Conservation (phyloP, 2,797 vertebrate genomes). For the Melanotaenia maccullochi region DNA sequence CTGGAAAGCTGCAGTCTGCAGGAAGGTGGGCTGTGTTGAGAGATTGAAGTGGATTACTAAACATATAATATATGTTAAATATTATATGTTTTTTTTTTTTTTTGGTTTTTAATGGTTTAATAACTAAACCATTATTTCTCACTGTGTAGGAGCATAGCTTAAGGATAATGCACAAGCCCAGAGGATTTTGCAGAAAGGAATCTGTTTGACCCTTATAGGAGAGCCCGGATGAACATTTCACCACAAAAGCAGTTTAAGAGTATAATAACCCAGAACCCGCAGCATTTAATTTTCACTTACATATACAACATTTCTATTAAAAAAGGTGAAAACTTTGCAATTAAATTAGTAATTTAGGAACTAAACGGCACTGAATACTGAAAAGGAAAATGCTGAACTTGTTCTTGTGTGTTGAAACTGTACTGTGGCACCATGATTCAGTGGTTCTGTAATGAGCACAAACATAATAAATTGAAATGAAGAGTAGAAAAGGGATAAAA, state of each 20-base stretch:
- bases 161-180: constrained; percentile 10
- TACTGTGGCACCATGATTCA: constrained; percentile 16
- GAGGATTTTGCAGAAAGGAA: constrained; percentile 15
- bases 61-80: no score
- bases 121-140: constrained; percentile 12
- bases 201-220: not conserved
- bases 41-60: constrained; percentile 52
- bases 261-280: not conserved
- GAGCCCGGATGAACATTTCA: constrained; percentile 34
- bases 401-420: constrained; percentile 27
- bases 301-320: constrained; percentile 16
- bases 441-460: constrained; percentile 47
- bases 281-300: not conserved
- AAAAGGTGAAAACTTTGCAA: not conserved
- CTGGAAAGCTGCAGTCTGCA: constrained; percentile 32
- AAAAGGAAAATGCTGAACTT: constrained; percentile 26
- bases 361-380: constrained; percentile 19
- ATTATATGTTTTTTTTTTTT: no score
- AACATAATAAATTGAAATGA: constrained; percentile 47
- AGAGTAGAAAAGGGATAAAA: constrained; percentile 49
- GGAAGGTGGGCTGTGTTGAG: constrained; percentile 26
- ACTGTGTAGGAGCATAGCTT: constrained; percentile 4
- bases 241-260: constrained; percentile 3
- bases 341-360: constrained; percentile 24
- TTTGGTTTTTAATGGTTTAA: no score